A percentile compares a stretch with the other conserved stretches of the same genome.
phyloP scores from a whole-genome alignment of 35 echinoderm and acorn worm species.

The Ophioderma brevispina region DNA sequence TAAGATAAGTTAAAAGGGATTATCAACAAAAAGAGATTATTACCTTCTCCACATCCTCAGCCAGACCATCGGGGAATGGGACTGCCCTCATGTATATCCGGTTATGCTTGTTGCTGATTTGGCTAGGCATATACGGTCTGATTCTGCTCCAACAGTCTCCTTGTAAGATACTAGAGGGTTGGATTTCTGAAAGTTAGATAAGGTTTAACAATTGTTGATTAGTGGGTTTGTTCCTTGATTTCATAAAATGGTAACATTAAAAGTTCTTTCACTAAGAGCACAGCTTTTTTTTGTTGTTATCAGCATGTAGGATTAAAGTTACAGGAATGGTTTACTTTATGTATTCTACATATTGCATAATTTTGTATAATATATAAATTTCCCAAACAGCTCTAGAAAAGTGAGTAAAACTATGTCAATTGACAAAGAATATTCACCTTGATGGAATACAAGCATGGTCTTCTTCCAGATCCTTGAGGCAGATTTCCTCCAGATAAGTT shows the following conservation, averaged over 20 bases:
- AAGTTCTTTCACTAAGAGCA: neutral
- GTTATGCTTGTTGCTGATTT: constrained; percentile 85
- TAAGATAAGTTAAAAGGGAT: no score
- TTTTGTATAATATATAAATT: no score
- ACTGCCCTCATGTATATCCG: constrained; percentile 57
- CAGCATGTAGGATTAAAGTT: neutral
- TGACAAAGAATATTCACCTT: no score
- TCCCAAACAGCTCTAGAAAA: no score
- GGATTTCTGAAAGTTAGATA: constrained; percentile 64
- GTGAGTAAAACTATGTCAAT: no score
- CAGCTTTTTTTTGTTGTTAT: neutral
- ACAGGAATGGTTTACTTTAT: neutral
- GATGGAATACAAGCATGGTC: constrained; percentile 76
- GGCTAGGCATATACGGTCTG: constrained; percentile 42
- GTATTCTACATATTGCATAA: no score
- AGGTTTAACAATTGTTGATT: no score
- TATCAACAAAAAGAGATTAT: neutral
- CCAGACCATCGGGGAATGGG: constrained; percentile 47
- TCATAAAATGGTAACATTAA: no score
- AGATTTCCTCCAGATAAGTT: constrained; percentile 85
- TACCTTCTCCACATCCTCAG: constrained; percentile 69
- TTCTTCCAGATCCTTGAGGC: constrained; percentile 86
- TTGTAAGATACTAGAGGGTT: constrained; percentile 81
- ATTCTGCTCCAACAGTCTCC: constrained; percentile 35
- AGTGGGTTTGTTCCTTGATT: no score